Evolutionary conservation across 64 coral and sea anemone species (phyloP).

Genomic region (Montipora efflorescens): DNA sequence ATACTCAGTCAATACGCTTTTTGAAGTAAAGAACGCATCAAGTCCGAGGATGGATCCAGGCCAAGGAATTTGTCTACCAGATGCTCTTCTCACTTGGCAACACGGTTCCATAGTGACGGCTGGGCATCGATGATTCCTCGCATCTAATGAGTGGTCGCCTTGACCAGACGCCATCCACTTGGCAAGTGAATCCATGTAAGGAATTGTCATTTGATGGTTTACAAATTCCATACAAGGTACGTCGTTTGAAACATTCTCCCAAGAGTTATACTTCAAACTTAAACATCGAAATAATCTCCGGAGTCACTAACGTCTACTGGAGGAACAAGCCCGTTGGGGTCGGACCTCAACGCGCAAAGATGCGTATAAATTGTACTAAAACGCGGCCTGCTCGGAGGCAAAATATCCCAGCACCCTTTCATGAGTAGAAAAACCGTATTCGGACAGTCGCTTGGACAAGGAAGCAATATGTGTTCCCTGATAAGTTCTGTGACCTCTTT

Average conservation of each 20-base stretch:
- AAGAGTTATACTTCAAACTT: background rate
- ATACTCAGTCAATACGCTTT: background rate
- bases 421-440: conserved; percentile 80
- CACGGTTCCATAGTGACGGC: background rate
- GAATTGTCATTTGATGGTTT: background rate
- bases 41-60: background rate
- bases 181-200: too few species aligned
- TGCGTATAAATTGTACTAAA: conserved; percentile 81
- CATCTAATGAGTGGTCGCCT: background rate
- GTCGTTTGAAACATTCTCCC: background rate
- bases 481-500: conserved; percentile 83
- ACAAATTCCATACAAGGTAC: background rate
- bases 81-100: background rate
- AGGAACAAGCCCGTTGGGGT: background rate
- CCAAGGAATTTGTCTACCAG: too few species aligned
- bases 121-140: background rate
- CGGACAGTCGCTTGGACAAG: conserved; percentile 78
- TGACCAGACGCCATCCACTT: too few species aligned
- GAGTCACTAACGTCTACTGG: background rate
- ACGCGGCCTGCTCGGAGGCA: conserved; percentile 82
- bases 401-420: conserved; percentile 93
- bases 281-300: background rate
- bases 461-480: conserved; percentile 69
- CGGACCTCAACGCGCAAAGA: conserved; percentile 65
- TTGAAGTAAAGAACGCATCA: background rate